phyloP scores from a whole-genome alignment of 2,888 invertebrate genomes.

The Pseudolycoriella hygida region DNA sequence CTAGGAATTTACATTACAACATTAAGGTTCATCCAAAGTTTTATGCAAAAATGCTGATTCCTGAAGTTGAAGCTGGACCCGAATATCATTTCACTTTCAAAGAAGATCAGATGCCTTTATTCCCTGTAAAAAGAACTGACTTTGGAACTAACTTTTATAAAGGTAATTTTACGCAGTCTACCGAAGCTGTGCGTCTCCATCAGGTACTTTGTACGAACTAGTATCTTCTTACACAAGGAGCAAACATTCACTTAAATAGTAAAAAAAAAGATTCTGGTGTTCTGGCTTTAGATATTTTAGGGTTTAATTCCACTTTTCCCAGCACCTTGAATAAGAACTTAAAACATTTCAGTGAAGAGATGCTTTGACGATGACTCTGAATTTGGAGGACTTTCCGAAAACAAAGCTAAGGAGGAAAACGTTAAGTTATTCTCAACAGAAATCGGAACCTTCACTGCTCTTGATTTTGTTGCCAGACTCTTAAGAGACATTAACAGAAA shows the following conservation, averaged over 20 bases:
- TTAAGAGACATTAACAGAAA: neutral
- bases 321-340: too few species aligned
- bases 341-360: too few species aligned
- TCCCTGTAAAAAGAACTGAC: slow-evolving; percentile 20
- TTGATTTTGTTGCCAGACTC: too few species aligned
- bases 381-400: neutral
- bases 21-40: slow-evolving; percentile 11
- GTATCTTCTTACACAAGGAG: too few species aligned
- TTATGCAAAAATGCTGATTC: slow-evolving; percentile 9
- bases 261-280: too few species aligned
- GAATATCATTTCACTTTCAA: slow-evolving; percentile 20
- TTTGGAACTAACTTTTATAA: slow-evolving; percentile 19
- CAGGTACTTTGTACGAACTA: too few species aligned
- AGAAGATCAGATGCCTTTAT: slow-evolving; percentile 19
- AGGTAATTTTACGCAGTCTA: neutral
- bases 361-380: too few species aligned
- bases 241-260: too few species aligned
- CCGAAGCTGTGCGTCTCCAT: too few species aligned
- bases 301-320: too few species aligned
- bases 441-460: too few species aligned
- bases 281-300: too few species aligned
- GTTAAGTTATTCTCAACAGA: neutral
- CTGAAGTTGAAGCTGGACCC: slow-evolving; percentile 3
- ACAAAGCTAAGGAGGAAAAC: neutral
- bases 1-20: slow-evolving; percentile 14